These are phyloP conservation scores for Oeneis ivallda DNA, from an alignment of 2,888 invertebrate genomes.

Conservation along the genomic window DNA sequence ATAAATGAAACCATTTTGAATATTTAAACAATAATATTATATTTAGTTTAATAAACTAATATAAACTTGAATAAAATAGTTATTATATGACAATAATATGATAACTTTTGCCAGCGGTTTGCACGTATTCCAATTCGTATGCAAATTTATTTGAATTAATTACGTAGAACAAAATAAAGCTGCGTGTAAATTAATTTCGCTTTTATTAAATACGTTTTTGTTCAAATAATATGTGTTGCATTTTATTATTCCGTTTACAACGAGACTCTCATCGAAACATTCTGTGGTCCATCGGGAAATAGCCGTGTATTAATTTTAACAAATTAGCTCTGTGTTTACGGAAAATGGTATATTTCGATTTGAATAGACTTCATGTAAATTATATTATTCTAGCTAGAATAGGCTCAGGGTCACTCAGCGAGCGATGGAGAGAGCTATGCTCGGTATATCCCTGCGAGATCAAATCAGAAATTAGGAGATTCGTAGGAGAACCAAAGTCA, in stretches of 20 bases:
- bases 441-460: no score
- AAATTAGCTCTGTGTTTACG: constrained; percentile 22
- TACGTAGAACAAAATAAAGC: background rate
- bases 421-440: no score
- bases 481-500: no score
- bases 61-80: background rate
- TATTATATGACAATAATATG: background rate
- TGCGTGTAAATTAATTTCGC: constrained; percentile 17
- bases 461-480: no score
- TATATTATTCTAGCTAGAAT: background rate
- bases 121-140: background rate
- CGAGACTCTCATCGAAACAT: constrained; percentile 22
- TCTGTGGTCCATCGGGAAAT: constrained; percentile 21
- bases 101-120: background rate
- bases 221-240: constrained; percentile 17
- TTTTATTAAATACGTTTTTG: constrained; percentile 16
- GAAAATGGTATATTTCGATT: constrained; percentile 9
- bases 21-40: no score
- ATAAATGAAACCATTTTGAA: no score
- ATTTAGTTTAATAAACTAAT: no score
- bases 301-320: constrained; percentile 14
- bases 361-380: constrained; percentile 9
- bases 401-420: no score
- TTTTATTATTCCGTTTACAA: constrained; percentile 21
- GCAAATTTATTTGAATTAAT: background rate